These are phyloP conservation scores for Actinia tenebrosa DNA, from an alignment of 64 coral and sea anemone genomes.

Conservation along the genomic window DNA sequence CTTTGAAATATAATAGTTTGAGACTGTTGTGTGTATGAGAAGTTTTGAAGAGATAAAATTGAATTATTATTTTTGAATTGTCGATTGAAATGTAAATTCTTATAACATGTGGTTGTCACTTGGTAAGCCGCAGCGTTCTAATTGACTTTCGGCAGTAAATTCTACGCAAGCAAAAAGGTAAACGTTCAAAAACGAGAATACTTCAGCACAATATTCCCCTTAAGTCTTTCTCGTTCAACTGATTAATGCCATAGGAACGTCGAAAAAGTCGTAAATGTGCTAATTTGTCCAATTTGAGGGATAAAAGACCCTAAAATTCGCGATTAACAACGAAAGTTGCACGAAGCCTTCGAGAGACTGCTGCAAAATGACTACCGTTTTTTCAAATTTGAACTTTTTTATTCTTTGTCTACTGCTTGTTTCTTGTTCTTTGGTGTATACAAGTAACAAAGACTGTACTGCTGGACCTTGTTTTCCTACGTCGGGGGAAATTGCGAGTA, in stretches of 20 bases:
- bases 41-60: not conserved
- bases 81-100: conserved; percentile 6
- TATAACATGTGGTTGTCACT: not conserved
- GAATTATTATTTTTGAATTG: too few relatives aligned
- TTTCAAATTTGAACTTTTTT: not conserved
- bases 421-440: not conserved
- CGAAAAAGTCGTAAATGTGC: not conserved
- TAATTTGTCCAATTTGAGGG: not conserved
- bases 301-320: not conserved
- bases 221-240: not conserved
- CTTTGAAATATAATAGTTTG: not conserved
- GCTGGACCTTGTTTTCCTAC: conserved; percentile 40
- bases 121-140: conserved; percentile 10
- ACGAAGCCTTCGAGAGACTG: not conserved
- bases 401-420: not conserved
- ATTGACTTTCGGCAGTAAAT: conserved; percentile 20
- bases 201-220: not conserved
- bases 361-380: not conserved
- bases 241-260: not conserved
- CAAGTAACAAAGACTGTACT: not conserved
- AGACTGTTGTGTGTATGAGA: not conserved
- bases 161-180: conserved; percentile 5
- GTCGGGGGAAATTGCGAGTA: conserved; percentile 11
- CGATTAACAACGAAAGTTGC: not conserved
- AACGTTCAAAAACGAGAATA: conserved; percentile 18